Conservation (phyloP, 2,888 invertebrate species). For the Chrysolina americana region DNA sequence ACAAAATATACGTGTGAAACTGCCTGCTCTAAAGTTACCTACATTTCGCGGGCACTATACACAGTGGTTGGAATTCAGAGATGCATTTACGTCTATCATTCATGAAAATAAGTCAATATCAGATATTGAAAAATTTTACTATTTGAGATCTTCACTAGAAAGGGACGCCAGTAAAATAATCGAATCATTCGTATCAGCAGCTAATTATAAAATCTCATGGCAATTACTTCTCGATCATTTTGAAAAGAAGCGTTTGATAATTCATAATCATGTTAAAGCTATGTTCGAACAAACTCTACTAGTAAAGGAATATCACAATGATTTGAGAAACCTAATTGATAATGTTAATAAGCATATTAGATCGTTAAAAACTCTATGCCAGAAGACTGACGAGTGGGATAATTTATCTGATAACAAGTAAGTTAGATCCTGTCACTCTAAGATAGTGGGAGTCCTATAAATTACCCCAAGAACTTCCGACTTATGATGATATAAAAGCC, state of each 20-base stretch:
- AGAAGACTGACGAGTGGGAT: slow-evolving; percentile 36
- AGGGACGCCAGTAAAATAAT: slow-evolving; percentile 44
- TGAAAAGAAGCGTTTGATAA: slow-evolving; percentile 48
- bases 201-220: slow-evolving; percentile 50
- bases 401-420: slow-evolving; percentile 37
- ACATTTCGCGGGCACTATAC: slow-evolving; percentile 31
- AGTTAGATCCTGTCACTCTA: slow-evolving; percentile 33
- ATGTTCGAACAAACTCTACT: slow-evolving; percentile 44
- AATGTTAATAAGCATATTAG: slow-evolving; percentile 39
- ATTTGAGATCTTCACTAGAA: slow-evolving; percentile 33
- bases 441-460: slow-evolving; percentile 38
- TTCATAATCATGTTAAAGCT: slow-evolving; percentile 50
- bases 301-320: slow-evolving; percentile 35
- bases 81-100: slow-evolving; percentile 32
- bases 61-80: slow-evolving; percentile 34
- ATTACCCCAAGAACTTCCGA: slow-evolving; percentile 17
- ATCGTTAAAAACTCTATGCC: slow-evolving; percentile 36
- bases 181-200: slow-evolving; percentile 40
- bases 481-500: slow-evolving; percentile 36
- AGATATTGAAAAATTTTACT: slow-evolving; percentile 39
- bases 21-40: slow-evolving; percentile 21
- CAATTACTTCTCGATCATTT: slow-evolving; percentile 47
- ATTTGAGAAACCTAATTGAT: slow-evolving; percentile 42
- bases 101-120: slow-evolving; percentile 35
- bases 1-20: slow-evolving; percentile 3